A percentile compares a stretch with the other conserved stretches of the same genome.
These are phyloP conservation scores for Yponomeuta cagnagella DNA, from an alignment of 2,888 invertebrate genomes.

Conservation along the genomic window DNA sequence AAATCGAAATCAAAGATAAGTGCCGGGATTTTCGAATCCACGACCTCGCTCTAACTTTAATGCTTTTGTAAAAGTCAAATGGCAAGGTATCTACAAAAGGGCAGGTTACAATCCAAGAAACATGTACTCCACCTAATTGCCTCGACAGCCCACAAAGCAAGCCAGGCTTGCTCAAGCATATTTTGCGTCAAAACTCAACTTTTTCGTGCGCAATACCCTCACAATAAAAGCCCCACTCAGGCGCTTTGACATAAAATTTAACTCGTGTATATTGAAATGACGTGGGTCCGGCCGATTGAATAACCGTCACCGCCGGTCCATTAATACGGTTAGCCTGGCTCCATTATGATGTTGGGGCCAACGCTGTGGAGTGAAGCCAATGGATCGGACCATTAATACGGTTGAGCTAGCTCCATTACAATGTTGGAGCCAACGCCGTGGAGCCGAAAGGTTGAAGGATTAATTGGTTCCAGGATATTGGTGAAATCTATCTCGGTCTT, in stretches of 20 bases:
- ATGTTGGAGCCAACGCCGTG: no score
- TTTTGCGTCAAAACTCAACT: background rate
- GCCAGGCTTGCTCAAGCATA: background rate
- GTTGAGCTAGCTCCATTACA: no score
- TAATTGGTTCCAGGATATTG: no score
- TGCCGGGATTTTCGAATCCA: no score
- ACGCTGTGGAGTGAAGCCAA: background rate
- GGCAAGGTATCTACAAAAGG: no score
- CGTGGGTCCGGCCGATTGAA: conserved; percentile 8
- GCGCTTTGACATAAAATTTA: background rate
- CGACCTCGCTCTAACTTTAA: no score
- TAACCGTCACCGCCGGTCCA: background rate
- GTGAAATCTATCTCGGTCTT: no score
- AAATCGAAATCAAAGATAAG: no score
- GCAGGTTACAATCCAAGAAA: background rate
- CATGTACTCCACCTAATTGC: background rate
- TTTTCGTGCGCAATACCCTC: background rate
- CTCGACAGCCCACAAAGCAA: background rate
- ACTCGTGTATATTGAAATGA: conserved; percentile 6
- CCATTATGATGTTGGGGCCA: background rate
- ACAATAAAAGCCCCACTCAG: conserved; percentile 2
- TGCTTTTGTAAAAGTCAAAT: no score
- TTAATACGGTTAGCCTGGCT: background rate
- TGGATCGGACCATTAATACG: background rate
- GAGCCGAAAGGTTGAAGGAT: no score